Evolutionary conservation across 1,140 invertebrate genomes (phyloP), one percentile per base, ranked within the genome.

Genomic region (Spodoptera frugiperda): DNA sequence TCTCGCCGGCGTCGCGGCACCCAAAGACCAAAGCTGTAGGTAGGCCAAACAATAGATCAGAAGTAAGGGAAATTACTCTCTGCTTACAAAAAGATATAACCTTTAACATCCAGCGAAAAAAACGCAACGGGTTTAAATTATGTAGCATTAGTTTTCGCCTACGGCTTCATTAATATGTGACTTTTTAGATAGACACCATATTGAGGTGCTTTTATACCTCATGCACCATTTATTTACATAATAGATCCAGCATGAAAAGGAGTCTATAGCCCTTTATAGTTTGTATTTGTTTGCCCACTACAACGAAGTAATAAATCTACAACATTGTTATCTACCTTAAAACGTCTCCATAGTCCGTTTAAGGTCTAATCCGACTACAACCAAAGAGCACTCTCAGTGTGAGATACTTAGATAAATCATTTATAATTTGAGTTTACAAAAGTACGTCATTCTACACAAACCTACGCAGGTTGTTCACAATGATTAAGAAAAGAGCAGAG

Each of bases 401-500:
- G 53, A 46, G 30, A 12, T 61, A 49, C 15, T 21, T 33, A 30
- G 6, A 71, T 21, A 61, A 73, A 73, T 73, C 12, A 59, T 44
- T 46, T 15, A 25, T 44, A 72, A 72, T 57, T 39, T 48, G 19
- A 61, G 71, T 48, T 11, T 10, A 61, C 21, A 73, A n/a, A 73
- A 17, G 44, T 44, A 59, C 55, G 33, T 19, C 44, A 44, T 73
- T 48, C 44, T 49, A 39, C 70, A 17, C 30, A 39, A 78, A 73
- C 83, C 86, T 82, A 85, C 83, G 80, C 84, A 80, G 25, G 46
- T 75, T 73, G 65, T 78, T 73, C 55, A 79, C 79, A 80, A 82
- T 67, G 71, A 63, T 57, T 80, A 81, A 25, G 78, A 80, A 78
- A 82, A 80, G 55, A 51, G 73, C 73, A 54, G 33, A 59, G 54